Evolutionary conservation across 2,797 vertebrate genomes (phyloP), one percentile per base, ranked within the genome.

Genomic region (Mormyrops boulengeri): DNA sequence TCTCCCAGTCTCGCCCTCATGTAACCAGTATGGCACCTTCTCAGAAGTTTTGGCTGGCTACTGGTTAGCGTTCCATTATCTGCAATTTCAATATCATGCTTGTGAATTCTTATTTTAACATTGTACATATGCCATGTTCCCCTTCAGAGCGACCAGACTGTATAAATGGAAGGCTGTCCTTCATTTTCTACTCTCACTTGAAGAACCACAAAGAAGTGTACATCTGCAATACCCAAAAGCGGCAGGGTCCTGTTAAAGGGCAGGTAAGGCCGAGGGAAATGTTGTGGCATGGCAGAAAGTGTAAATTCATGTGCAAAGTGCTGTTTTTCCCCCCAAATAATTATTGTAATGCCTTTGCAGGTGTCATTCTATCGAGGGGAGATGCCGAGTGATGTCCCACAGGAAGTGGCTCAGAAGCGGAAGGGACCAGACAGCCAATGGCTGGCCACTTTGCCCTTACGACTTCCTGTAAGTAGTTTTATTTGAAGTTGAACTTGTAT

Each of bases 121-220:
- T 80, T 50, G n/a, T 30, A 26, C 26, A 26, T 30, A 22, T 50
- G 49, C n/a, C 11, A 52, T 22, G 22, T 26, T 50, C 62, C 17
- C 82, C 84, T 88, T 6, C 93, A 99, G 98, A 98, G 73, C 97
- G 97, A 2, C 98, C 98, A 0, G 98, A 99, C 93, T 99, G 98
- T 0, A 94, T 96, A 77, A 96, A 93, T 0, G 98, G 98, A 89
- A 94, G 97, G 17, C 95, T 99, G 19, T 95, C 95, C 0, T 99
- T 99, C 88, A 96, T 96, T 85, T 99, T 99, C 95, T 98, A 98
- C 92, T 99, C 98, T 0, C 97, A 97, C 91, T 91, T 99, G 93
- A 99, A 98, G 94, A 99, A 99, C 89, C 92, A 97, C 91, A 99
- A 99, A 93, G 98, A 99, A 93, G 96, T 99, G 0, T 98, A 97